Percentiles rank a stretch among this genome's conserved stretches.
These are phyloP conservation scores for Pachyrhynchus sulphureomaculatus DNA, from an alignment of 1,140 invertebrate genomes.

Conservation along the genomic window DNA sequence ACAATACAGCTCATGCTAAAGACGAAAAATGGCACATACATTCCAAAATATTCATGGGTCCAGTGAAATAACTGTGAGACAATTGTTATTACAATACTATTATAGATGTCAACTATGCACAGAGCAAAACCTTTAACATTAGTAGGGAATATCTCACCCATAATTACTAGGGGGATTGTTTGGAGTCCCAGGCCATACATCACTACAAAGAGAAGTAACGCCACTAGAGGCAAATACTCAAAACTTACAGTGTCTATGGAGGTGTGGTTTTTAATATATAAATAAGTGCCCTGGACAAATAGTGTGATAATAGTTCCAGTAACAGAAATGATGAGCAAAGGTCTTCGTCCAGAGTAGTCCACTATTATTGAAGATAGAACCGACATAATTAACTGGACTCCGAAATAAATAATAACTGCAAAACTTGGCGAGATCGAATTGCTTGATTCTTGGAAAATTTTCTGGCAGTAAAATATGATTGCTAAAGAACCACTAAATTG, in stretches of 20 bases:
- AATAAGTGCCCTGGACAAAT: slow-evolving; percentile 60
- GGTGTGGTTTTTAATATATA: slow-evolving; percentile 55
- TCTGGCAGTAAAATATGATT: slow-evolving; percentile 72
- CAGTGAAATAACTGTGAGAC: slow-evolving; percentile 72
- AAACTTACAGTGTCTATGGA: slow-evolving; percentile 45
- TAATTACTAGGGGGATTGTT: slow-evolving; percentile 69
- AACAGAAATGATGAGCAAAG: slow-evolving; percentile 64
- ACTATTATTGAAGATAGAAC: slow-evolving; percentile 64
- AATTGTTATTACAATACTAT: slow-evolving; percentile 70
- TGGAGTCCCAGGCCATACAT: slow-evolving; percentile 69
- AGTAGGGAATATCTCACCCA: slow-evolving; percentile 73
- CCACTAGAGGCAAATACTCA: slow-evolving; percentile 63
- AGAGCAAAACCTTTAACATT: slow-evolving; percentile 69
- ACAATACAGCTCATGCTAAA: slow-evolving; percentile 68
- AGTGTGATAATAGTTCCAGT: slow-evolving; percentile 54
- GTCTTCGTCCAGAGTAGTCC: slow-evolving; percentile 69
- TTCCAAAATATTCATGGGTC: slow-evolving; percentile 59
- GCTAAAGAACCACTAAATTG: slow-evolving; percentile 76
- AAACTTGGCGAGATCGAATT: slow-evolving; percentile 45
- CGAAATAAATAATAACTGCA: slow-evolving; percentile 60
- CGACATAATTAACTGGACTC: slow-evolving; percentile 66
- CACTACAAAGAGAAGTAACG: slow-evolving; percentile 67
- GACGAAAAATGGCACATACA: slow-evolving; percentile 70
- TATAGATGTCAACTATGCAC: slow-evolving; percentile 67
- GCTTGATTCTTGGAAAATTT: slow-evolving; percentile 66